These are phyloP conservation scores for Scomber japonicus DNA, from an alignment of 2,113 vertebrate genomes.

Conservation along the genomic window DNA sequence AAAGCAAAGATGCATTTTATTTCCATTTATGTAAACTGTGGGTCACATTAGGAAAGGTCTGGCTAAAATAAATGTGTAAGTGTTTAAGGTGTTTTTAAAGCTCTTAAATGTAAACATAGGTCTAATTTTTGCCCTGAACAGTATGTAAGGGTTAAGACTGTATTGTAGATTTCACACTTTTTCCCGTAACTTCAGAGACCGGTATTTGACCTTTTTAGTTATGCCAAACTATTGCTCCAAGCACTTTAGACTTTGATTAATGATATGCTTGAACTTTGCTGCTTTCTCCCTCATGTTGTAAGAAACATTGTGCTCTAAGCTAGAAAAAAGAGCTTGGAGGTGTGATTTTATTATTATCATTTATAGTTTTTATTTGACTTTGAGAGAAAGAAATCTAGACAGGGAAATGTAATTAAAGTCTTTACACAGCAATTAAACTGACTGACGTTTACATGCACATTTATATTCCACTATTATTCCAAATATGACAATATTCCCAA, in stretches of 20 bases:
- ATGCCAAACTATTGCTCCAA: neutral
- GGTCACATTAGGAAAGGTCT: no score
- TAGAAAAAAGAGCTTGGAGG: neutral
- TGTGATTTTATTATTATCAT: neutral
- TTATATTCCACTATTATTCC: no score
- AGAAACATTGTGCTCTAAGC: neutral
- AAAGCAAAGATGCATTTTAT: no score
- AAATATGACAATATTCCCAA: no score
- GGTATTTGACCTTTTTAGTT: conserved; percentile 1
- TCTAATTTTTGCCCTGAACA: no score
- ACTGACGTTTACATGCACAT: no score
- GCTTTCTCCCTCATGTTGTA: conserved; percentile 4
- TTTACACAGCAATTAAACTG: neutral
- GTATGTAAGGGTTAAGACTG: neutral
- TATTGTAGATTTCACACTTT: neutral
- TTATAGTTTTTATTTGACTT: conserved; percentile 6
- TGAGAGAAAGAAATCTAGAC: neutral
- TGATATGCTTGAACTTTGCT: neutral
- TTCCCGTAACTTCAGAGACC: neutral
- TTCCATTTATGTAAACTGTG: no score
- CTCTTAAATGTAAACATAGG: no score
- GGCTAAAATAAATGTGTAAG: no score
- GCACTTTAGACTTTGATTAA: conserved; percentile 6
- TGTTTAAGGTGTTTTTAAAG: no score
- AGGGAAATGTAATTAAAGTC: neutral